Evolutionary conservation across 2,797 vertebrate species (phyloP).

Genomic region (Decapterus maruadsi): DNA sequence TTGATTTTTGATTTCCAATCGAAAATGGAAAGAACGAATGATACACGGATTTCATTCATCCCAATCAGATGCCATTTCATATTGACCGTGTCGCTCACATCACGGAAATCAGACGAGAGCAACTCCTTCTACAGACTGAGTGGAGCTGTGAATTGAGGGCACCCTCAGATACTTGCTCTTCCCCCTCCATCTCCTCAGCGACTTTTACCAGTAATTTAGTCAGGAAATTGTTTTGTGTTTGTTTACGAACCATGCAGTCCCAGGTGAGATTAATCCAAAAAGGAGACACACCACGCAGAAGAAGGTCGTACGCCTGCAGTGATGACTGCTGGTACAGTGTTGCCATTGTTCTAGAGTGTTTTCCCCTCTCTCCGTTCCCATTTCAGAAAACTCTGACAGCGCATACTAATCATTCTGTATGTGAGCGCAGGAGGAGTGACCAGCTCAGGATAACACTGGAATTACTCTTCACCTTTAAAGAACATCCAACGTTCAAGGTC

Average conservation of each 20-base stretch:
- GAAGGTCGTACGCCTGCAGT: conserved; percentile 45
- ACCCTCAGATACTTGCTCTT: conserved; percentile 9
- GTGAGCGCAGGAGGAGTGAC: conserved; percentile 24
- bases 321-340: conserved; percentile 36
- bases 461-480: conserved; percentile 65
- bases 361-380: conserved; percentile 29
- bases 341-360: conserved; percentile 26
- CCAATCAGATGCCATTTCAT: conserved; percentile 18
- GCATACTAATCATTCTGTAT: conserved; percentile 58
- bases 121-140: conserved; percentile 32
- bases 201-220: conserved; percentile 70
- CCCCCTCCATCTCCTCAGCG: conserved; percentile 50
- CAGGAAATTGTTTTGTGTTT: conserved; percentile 79
- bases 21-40: too few species aligned
- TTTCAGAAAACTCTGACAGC: conserved; percentile 38
- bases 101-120: conserved; percentile 39
- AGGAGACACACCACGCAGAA: conserved; percentile 47
- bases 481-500: conserved; percentile 52
- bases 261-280: conserved; percentile 74
- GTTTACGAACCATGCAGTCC: conserved; percentile 76
- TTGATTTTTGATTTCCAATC: too few species aligned
- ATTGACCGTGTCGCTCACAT: conserved; percentile 28
- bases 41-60: too few species aligned
- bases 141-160: conserved; percentile 53
- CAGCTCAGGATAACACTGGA: conserved; percentile 38